phyloP scores from a whole-genome alignment of 2,888 invertebrate species.

The Copidosoma aretas region DNA sequence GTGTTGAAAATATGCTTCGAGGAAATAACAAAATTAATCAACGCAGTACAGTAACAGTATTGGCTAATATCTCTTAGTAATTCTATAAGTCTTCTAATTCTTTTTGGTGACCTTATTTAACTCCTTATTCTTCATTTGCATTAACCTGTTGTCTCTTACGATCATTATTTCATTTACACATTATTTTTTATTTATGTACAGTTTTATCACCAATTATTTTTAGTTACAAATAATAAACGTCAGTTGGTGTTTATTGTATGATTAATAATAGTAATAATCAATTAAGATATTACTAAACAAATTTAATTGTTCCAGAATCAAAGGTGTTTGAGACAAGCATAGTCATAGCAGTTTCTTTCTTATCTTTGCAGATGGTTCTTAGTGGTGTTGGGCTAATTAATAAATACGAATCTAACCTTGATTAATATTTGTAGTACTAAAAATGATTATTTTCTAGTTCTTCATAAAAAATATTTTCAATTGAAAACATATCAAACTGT shows the following conservation, averaged over 20 bases:
- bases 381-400: not conserved
- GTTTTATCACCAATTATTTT: constrained; percentile 20
- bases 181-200: constrained; percentile 14
- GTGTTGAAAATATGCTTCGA: constrained; percentile 30
- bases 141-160: constrained; percentile 33
- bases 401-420: not conserved
- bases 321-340: constrained; percentile 34
- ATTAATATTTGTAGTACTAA: not conserved
- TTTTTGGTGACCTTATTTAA: constrained; percentile 30
- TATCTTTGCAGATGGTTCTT: constrained; percentile 16
- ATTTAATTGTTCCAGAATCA: constrained; percentile 51
- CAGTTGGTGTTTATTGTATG: constrained; percentile 27
- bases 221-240: constrained; percentile 22
- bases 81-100: constrained; percentile 31
- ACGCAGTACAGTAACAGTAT: constrained; percentile 26
- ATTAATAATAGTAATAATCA: constrained; percentile 7
- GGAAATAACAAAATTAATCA: constrained; percentile 35
- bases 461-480: not conserved
- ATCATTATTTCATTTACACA: constrained; percentile 7
- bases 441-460: not conserved
- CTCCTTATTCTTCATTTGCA: constrained; percentile 28
- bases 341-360: constrained; percentile 24
- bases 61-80: constrained; percentile 20
- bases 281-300: constrained; percentile 4
- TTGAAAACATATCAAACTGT: constrained; percentile 16